Conservation (phyloP, 2,113 vertebrate species). For the Rhynchopsitta pachyrhyncha region DNA sequence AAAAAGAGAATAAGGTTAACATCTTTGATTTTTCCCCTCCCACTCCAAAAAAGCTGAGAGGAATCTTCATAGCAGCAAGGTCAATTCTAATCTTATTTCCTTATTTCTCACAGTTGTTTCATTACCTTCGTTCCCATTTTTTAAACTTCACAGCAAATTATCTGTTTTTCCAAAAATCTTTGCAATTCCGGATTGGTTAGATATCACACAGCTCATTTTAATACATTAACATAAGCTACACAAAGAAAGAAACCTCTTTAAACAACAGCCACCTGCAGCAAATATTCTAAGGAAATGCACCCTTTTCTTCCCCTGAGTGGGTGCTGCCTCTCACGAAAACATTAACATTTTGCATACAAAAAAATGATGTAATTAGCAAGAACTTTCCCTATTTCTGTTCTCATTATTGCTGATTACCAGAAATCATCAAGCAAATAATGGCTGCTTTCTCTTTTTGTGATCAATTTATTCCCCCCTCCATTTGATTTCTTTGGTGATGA, state of each 20-base stretch:
- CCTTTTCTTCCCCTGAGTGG: neutral
- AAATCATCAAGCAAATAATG: conserved; percentile 60
- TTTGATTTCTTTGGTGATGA: conserved; percentile 52
- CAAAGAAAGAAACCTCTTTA: neutral
- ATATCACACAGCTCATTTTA: neutral
- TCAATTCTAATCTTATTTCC: conserved; percentile 70
- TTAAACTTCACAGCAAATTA: neutral
- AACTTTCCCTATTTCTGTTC: conserved; percentile 57
- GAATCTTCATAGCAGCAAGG: conserved; percentile 55
- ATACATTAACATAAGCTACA: neutral
- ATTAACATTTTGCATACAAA: conserved; percentile 42
- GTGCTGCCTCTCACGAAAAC: conserved; percentile 20
- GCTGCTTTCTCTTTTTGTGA: conserved; percentile 35
- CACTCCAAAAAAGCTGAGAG: neutral
- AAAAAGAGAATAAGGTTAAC: conserved; percentile 68
- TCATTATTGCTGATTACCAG: conserved; percentile 64
- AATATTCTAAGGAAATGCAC: neutral
- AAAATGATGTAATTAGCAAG: conserved; percentile 41
- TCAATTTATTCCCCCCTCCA: conserved; percentile 49
- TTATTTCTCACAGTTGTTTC: conserved; percentile 42
- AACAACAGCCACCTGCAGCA: conserved; percentile 36
- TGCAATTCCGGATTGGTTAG: neutral
- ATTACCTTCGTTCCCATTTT: conserved; percentile 29
- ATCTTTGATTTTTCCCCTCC: conserved; percentile 50
- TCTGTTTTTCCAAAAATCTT: neutral